These are phyloP conservation scores for Netelia inedita DNA, from an alignment of 2,888 invertebrate species.

Conservation along the genomic window DNA sequence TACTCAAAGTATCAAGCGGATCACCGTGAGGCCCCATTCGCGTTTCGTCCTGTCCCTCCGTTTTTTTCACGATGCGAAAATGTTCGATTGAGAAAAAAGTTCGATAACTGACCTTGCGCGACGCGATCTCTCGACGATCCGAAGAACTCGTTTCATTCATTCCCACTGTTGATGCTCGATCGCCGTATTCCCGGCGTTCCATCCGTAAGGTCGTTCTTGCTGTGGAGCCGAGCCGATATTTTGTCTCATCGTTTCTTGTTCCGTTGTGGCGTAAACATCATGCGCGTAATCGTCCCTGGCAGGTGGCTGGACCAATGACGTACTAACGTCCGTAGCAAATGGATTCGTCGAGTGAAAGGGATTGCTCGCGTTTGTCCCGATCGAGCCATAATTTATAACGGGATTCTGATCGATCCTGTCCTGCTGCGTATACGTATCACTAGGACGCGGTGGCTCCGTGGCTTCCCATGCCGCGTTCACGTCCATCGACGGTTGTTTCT, in stretches of 20 bases:
- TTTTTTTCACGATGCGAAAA: slow-evolving; percentile 32
- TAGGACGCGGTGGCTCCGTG: slow-evolving; percentile 73
- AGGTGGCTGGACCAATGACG: slow-evolving; percentile 82
- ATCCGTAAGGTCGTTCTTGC: slow-evolving; percentile 48
- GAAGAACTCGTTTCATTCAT: slow-evolving; percentile 32
- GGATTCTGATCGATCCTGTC: slow-evolving; percentile 74
- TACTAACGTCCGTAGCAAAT: slow-evolving; percentile 80
- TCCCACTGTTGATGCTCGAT: slow-evolving; percentile 71
- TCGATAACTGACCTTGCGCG: slow-evolving; percentile 57
- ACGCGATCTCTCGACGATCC: slow-evolving; percentile 20
- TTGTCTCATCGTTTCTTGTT: slow-evolving; percentile 27
- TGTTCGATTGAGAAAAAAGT: slow-evolving; percentile 37
- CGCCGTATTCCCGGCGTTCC: slow-evolving; percentile 45
- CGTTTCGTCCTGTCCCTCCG: background rate
- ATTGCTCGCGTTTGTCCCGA: slow-evolving; percentile 76
- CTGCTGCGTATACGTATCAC: slow-evolving; percentile 72
- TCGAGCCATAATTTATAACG: slow-evolving; percentile 82
- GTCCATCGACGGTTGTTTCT: slow-evolving; percentile 82
- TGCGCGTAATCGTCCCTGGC: slow-evolving; percentile 86
- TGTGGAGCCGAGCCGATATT: background rate
- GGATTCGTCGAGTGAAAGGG: slow-evolving; percentile 82
- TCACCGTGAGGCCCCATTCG: slow-evolving; percentile 69
- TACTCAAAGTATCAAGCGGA: slow-evolving; percentile 31
- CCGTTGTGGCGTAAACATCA: slow-evolving; percentile 82
- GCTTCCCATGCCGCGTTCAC: slow-evolving; percentile 78